Evolutionary conservation across 2,797 vertebrate genomes (phyloP), one percentile per base, ranked within the genome.

Genomic region (Enteromius unitaeniatus): DNA sequence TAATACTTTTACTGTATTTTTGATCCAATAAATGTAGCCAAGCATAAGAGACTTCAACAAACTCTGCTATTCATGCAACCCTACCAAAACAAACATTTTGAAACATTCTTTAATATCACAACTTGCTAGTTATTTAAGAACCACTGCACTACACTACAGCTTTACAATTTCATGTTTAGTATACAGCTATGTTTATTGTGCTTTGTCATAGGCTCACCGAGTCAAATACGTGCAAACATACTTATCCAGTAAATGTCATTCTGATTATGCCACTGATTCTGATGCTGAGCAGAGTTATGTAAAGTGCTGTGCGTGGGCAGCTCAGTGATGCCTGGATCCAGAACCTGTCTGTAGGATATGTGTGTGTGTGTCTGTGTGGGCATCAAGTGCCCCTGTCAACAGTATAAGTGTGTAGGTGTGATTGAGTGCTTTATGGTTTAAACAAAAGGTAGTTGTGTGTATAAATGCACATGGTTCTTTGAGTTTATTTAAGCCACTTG

Each of bases 241-340:
- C 53, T 37, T 62, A 49, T 49, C 53, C 15, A 47, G 9, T 78
- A 72, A 78, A 84, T 78, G 75, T 51, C 75, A 84, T 62, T 84
- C 23, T 68, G 58, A 78, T 51, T 51, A 64, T 62, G 51, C 37
- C 28, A 84, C 42, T 37, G 75, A 69, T 72, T 74, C 34, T 65
- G 37, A 74, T 72, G 78, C 19, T 37, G 28, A 42, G 77, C 31
- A 69, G 68, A 68, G 77, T 86, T 86, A 86, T 72, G 78, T 67
- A 86, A 84, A 60, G 64, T 53, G 10, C 47, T 69, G 42, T 78
- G 84, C 58, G 85, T 86, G 82, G 85, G 85, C 78, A 86, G 78
- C 45, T 42, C 45, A 83, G 76, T 68, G 51, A 82, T 83, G 77
- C 53, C 60, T 72, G 79, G 23, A 55, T 73, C 26, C 45, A 80